These are phyloP conservation scores for Speoplatyrhinus poulsoni DNA, from an alignment of 2,113 vertebrate species.

Conservation along the genomic window DNA sequence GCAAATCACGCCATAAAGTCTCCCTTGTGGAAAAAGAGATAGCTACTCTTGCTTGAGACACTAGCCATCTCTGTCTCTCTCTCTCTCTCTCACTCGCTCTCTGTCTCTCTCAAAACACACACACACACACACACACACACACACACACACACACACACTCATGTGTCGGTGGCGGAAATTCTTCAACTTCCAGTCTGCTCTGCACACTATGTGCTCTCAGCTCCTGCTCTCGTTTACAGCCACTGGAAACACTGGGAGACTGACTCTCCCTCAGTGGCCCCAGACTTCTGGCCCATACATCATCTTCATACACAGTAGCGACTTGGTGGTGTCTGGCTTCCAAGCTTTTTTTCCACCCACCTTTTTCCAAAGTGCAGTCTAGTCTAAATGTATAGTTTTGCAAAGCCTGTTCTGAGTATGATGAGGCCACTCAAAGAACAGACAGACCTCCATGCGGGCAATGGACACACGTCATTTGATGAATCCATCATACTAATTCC, in stretches of 20 bases:
- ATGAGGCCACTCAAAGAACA: neutral
- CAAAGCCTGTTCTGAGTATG: slow-evolving; percentile 5
- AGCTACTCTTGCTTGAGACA: slow-evolving; percentile 39
- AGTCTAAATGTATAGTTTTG: neutral
- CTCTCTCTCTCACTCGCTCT: neutral
- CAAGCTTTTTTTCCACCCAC: neutral
- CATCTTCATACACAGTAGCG: slow-evolving; percentile 39
- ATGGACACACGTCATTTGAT: neutral
- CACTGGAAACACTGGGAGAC: slow-evolving; percentile 50
- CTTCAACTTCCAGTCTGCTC: slow-evolving; percentile 62
- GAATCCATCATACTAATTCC: neutral
- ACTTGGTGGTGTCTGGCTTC: slow-evolving; percentile 5
- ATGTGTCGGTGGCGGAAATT: slow-evolving; percentile 54
- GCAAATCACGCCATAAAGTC: slow-evolving; percentile 54
- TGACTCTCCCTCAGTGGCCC: slow-evolving; percentile 44
- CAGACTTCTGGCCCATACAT: slow-evolving; percentile 49
- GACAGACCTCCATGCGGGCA: neutral
- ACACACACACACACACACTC: slow-evolving; percentile 8
- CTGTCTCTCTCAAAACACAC: neutral
- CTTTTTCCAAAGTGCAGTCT: slow-evolving; percentile 3
- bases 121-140: too few species aligned
- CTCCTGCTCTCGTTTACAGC: slow-evolving; percentile 52
- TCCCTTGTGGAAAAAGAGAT: slow-evolving; percentile 67
- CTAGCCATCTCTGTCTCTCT: neutral
- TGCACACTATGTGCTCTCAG: slow-evolving; percentile 50